Percentiles rank a stretch among this genome's conserved stretches.
Conservation (phyloP, 2,113 vertebrate species). For the Trachemys scripta region DNA sequence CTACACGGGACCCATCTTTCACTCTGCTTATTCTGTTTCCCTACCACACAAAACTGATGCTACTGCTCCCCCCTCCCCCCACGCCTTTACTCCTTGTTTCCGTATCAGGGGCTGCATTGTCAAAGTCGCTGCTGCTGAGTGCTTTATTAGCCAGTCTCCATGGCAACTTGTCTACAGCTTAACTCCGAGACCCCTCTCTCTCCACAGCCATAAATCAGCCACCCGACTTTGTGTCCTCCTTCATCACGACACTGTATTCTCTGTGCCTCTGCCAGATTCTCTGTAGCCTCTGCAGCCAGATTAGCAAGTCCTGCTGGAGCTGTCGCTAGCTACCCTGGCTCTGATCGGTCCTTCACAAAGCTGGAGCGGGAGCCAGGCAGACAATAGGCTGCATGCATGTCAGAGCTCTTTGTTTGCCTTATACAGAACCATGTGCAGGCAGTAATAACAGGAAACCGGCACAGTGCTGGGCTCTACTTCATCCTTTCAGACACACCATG, state of each 20-base stretch:
- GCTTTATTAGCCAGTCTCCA: conserved; percentile 75
- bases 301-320: not conserved
- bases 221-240: not conserved
- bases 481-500: not conserved
- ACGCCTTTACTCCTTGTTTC: not conserved
- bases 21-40: not conserved
- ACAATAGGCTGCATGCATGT: not conserved
- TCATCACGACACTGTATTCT: not conserved
- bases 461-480: not conserved
- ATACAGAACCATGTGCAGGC: accelerated
- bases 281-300: not conserved
- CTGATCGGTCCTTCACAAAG: not conserved
- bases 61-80: not conserved
- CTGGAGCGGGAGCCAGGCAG: not conserved
- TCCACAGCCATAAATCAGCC: conserved; percentile 45
- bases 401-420: not conserved
- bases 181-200: conserved; percentile 50
- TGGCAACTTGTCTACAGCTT: conserved; percentile 69
- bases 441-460: not conserved
- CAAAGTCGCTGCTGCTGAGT: conserved; percentile 40
- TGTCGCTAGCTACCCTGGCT: not conserved
- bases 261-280: not conserved
- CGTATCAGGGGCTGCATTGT: not conserved
- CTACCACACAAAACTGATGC: not conserved
- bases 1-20: not conserved